phyloP scores from a whole-genome alignment of 2,888 invertebrate species.

The Cerastoderma edule region DNA sequence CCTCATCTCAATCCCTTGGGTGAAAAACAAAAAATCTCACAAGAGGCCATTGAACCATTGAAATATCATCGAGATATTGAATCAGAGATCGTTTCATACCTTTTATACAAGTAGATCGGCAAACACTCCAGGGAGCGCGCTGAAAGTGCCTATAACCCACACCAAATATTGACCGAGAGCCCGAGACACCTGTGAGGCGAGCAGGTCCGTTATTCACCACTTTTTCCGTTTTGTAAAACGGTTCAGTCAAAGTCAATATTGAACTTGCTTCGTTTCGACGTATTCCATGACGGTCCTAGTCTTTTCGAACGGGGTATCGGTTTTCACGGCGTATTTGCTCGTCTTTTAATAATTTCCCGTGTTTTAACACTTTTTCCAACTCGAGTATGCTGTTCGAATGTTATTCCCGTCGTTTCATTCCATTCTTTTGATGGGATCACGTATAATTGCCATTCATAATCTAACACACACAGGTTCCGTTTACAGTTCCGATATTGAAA shows the following conservation, averaged over 20 bases:
- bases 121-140: conserved; percentile 6
- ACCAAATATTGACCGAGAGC: conserved; percentile 10
- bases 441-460: conserved; percentile 13
- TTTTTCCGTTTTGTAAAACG: conserved; percentile 18
- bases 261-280: conserved; percentile 3
- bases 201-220: not conserved
- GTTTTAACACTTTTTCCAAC: conserved; percentile 12
- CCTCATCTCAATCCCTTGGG: too few species aligned
- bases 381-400: conserved; percentile 5
- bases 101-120: conserved; percentile 1
- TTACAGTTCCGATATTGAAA: conserved; percentile 5
- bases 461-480: not conserved
- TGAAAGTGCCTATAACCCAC: conserved; percentile 1
- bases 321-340: not conserved
- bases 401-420: conserved; percentile 6
- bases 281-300: not conserved
- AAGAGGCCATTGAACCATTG: too few species aligned
- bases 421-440: not conserved
- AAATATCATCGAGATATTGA: too few species aligned
- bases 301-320: conserved; percentile 1
- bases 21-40: too few species aligned
- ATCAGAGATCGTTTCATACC: conserved; percentile 6
- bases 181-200: conserved; percentile 6
- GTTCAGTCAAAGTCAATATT: conserved; percentile 23
- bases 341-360: conserved; percentile 13